A percentile compares a stretch with the other conserved stretches of the same genome.
Evolutionary conservation across 2,888 invertebrate genomes (phyloP).

Genomic region (Orchesella flavescens): DNA sequence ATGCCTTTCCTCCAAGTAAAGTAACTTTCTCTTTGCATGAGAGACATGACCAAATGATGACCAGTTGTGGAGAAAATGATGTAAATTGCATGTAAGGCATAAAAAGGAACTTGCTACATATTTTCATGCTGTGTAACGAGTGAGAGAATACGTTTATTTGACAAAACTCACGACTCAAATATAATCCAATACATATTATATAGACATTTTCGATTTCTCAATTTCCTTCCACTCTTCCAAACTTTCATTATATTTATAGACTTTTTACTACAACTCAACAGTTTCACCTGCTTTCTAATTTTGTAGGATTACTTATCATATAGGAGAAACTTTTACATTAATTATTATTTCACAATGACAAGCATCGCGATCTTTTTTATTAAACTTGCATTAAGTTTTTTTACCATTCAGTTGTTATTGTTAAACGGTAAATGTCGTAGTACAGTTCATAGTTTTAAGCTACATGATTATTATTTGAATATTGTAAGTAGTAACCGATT

Average conservation of each 20-base stretch:
- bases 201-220: slow-evolving; percentile 6
- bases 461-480: neutral
- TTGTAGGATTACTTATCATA: slow-evolving; percentile 1
- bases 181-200: neutral
- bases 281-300: slow-evolving; percentile 18
- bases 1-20: neutral
- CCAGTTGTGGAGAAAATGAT: neutral
- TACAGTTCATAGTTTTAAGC: neutral
- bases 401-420: neutral
- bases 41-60: no score
- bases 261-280: slow-evolving; percentile 38
- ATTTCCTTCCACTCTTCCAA: neutral
- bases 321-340: slow-evolving; percentile 22
- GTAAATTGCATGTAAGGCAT: no score
- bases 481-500: slow-evolving; percentile 34
- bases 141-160: slow-evolving; percentile 65
- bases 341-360: slow-evolving; percentile 20
- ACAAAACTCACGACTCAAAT: slow-evolving; percentile 59
- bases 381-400: neutral
- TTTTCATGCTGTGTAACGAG: slow-evolving; percentile 53
- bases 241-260: slow-evolving; percentile 26
- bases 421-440: neutral
- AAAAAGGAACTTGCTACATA: no score
- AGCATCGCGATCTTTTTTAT: slow-evolving; percentile 41
- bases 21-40: no score